Evolutionary conservation across 2,113 vertebrate genomes (phyloP).

Genomic region (Emydura subglobosa): DNA sequence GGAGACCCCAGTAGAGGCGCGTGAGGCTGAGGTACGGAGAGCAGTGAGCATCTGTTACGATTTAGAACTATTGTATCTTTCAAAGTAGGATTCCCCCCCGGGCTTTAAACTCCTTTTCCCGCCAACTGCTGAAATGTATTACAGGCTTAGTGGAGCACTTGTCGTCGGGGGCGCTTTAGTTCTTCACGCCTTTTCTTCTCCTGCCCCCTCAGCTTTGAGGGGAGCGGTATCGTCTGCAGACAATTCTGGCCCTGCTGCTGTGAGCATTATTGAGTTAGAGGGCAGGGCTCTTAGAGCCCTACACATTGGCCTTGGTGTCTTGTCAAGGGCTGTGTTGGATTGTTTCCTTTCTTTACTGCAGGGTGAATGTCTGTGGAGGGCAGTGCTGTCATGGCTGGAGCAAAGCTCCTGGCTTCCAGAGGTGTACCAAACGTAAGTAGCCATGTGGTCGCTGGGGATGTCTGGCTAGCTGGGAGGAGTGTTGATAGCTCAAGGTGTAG

Average conservation of each 20-base stretch:
- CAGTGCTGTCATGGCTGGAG: constrained; percentile 98
- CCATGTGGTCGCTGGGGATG: not conserved
- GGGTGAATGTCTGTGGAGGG: constrained; percentile 94
- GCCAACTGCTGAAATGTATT: not conserved
- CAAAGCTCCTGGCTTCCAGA: constrained; percentile 90
- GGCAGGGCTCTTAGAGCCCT: not conserved
- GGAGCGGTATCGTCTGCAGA: not conserved
- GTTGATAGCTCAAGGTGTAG: not conserved
- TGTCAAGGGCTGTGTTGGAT: not conserved
- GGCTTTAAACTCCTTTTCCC: not conserved
- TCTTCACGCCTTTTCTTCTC: not conserved
- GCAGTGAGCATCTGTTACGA: not conserved
- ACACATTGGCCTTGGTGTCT: not conserved
- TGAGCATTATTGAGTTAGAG: not conserved
- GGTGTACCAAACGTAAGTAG: constrained; percentile 96
- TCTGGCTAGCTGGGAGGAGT: not conserved
- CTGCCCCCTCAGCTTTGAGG: not conserved
- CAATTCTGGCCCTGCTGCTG: not conserved
- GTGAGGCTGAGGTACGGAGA: not conserved
- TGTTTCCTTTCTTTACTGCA: constrained; percentile 74
- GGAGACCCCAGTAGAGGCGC: not conserved
- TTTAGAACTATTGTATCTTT: not conserved
- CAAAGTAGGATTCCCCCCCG: not conserved
- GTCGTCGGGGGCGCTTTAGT: not conserved
- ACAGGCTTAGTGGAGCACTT: not conserved